Evolutionary conservation across 1,140 invertebrate species (phyloP).

Genomic region (Lineus longissimus): DNA sequence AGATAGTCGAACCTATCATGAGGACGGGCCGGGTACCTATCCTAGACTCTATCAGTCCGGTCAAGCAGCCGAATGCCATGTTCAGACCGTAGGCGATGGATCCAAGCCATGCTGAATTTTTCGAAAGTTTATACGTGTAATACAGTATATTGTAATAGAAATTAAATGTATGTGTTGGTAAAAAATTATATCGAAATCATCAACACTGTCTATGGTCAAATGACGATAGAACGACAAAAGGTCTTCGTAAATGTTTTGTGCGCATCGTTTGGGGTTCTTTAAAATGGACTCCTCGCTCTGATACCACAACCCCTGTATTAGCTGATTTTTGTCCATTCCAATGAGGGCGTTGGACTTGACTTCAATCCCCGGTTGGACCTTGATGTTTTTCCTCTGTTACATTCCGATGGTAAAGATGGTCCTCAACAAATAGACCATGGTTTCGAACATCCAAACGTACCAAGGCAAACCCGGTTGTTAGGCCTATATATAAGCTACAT

Average conservation of each 20-base stretch:
- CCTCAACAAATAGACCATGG: too few relatives aligned
- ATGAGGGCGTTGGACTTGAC: too few relatives aligned
- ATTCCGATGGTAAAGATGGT: too few relatives aligned
- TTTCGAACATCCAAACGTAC: too few relatives aligned
- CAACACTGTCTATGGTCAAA: background rate
- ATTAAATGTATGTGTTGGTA: background rate
- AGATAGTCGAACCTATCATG: conserved; percentile 31
- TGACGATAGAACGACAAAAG: background rate
- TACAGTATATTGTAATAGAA: background rate
- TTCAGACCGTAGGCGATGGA: conserved; percentile 36
- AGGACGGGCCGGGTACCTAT: conserved; percentile 30
- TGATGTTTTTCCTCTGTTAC: too few relatives aligned
- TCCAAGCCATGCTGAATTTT: conserved; percentile 41
- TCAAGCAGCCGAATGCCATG: conserved; percentile 35
- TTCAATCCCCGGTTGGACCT: too few relatives aligned
- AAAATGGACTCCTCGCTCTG: too few relatives aligned
- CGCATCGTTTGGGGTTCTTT: too few relatives aligned
- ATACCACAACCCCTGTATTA: too few relatives aligned
- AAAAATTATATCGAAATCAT: background rate
- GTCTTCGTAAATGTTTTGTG: background rate
- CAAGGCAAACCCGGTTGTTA: too few relatives aligned
- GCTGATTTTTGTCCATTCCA: too few relatives aligned
- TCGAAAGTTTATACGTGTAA: conserved; percentile 1
- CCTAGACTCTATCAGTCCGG: conserved; percentile 26
- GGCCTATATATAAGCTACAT: background rate